phyloP scores from a whole-genome alignment of 2,113 vertebrate genomes.

The Syngnathus scovelli region DNA sequence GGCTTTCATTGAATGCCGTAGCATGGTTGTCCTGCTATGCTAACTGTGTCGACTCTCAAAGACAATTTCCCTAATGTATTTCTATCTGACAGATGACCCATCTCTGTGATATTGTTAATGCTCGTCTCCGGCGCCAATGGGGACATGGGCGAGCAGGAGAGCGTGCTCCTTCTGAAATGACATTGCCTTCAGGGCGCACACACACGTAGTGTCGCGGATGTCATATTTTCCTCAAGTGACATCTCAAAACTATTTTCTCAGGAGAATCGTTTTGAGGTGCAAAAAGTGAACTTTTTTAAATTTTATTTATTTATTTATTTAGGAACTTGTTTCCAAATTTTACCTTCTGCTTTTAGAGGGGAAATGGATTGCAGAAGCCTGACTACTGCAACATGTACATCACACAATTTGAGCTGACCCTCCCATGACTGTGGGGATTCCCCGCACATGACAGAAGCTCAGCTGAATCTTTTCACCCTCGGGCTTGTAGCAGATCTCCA shows the following conservation, averaged over 20 bases:
- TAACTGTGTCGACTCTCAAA: conserved; percentile 67
- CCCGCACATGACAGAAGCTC: background rate
- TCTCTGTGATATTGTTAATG: conserved; percentile 52
- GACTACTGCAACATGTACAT: conserved; percentile 27
- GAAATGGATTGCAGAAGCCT: background rate
- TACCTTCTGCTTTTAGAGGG: background rate
- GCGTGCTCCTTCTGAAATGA: conserved; percentile 43
- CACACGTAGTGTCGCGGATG: conserved; percentile 36
- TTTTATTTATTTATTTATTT: too few species aligned
- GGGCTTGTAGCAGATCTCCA: conserved; percentile 1
- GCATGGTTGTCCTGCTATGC: conserved; percentile 41
- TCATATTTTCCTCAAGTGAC: conserved; percentile 23
- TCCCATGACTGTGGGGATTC: conserved; percentile 15
- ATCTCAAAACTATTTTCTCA: background rate
- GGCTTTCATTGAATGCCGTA: conserved; percentile 51
- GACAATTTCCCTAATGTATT: conserved; percentile 65
- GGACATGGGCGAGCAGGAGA: conserved; percentile 25
- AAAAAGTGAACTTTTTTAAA: background rate
- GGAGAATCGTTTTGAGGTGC: conserved; percentile 15
- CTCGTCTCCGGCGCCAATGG: conserved; percentile 31
- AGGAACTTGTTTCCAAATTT: background rate
- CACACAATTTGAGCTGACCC: conserved; percentile 6
- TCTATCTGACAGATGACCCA: conserved; percentile 61
- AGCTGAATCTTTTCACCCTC: conserved; percentile 8
- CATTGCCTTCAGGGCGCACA: conserved; percentile 32